Conservation (phyloP, 2,113 vertebrate genomes). For the Copsychus sechellarum region DNA sequence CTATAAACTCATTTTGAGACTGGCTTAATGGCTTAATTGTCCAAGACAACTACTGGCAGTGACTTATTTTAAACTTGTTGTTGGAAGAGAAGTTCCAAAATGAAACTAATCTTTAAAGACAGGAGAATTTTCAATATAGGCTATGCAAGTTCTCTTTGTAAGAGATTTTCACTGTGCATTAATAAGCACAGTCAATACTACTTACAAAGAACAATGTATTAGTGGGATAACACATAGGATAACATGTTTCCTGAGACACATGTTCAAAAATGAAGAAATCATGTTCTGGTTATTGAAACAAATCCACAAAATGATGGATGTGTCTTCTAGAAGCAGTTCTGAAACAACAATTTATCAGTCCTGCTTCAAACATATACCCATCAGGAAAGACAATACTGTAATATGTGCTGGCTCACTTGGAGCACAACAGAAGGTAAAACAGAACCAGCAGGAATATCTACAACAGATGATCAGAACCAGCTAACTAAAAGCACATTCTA, state of each 20-base stretch:
- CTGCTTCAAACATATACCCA: neutral
- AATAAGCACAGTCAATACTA: neutral
- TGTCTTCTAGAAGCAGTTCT: neutral
- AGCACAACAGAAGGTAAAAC: neutral
- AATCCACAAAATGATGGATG: neutral
- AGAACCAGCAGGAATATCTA: neutral
- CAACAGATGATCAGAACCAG: neutral
- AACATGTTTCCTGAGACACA: neutral
- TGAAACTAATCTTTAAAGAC: neutral
- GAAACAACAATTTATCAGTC: neutral
- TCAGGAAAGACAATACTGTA: neutral
- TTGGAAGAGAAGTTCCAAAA: neutral
- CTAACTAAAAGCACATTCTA: neutral
- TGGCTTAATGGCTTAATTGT: neutral
- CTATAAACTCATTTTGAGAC: neutral
- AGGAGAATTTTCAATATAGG: neutral
- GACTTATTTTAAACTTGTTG: neutral
- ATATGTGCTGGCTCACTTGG: neutral
- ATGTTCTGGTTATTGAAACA: neutral
- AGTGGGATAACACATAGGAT: fast-evolving
- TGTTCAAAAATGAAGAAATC: neutral
- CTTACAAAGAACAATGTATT: neutral
- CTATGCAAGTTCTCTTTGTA: neutral
- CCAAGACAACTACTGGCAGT: neutral
- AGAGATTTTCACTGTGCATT: neutral